A percentile compares a stretch with the other conserved stretches of the same genome.
These are phyloP conservation scores for Hydractinia echinata DNA, from an alignment of 30 jellyfish, hydroid and myxozoan genomes.

Conservation along the genomic window DNA sequence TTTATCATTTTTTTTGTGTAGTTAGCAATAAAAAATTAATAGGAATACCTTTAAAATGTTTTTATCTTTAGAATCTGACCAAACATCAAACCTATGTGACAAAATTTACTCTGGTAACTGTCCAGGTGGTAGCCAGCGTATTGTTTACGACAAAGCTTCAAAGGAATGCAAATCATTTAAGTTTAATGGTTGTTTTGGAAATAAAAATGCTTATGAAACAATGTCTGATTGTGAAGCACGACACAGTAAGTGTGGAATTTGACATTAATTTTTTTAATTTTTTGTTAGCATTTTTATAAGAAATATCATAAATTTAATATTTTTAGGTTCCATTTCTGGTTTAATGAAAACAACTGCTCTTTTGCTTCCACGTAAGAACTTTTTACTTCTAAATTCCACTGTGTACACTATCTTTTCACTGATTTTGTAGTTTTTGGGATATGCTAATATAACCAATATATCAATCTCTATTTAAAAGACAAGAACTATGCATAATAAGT, in stretches of 20 bases:
- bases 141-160: conserved; percentile 44
- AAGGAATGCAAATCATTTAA: conserved; percentile 50
- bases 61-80: conserved; percentile 35
- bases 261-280: neutral
- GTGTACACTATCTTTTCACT: neutral
- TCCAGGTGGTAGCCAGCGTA: conserved; percentile 35
- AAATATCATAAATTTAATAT: too few relatives aligned
- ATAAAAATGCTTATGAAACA: conserved; percentile 65
- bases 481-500: neutral
- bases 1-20: too few relatives aligned
- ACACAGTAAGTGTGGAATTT: conserved; percentile 7
- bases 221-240: conserved; percentile 30
- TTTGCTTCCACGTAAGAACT: conserved; percentile 17
- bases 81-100: conserved; percentile 61
- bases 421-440: neutral
- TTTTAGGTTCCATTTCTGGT: conserved; percentile 25
- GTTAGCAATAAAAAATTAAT: too few relatives aligned
- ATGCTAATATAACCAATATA: neutral
- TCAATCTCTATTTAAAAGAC: neutral
- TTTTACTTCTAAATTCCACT: neutral
- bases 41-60: too few relatives aligned
- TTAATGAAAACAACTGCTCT: conserved; percentile 22
- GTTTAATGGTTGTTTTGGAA: conserved; percentile 75
- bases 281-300: too few relatives aligned
- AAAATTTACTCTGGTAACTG: conserved; percentile 54